Conservation (phyloP, 2,113 vertebrate genomes). For the Poeciliopsis occidentalis region DNA sequence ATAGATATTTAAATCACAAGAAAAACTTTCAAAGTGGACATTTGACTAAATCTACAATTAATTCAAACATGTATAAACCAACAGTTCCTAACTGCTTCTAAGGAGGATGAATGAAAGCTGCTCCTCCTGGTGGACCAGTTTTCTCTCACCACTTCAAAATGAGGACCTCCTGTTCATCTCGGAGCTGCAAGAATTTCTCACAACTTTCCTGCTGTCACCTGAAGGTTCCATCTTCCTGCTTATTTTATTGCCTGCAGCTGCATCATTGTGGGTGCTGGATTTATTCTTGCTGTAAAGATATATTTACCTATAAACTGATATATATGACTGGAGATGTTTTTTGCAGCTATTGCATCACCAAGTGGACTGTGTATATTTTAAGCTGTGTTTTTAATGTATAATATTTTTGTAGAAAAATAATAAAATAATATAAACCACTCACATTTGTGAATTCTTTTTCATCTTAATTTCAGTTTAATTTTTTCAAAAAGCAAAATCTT, state of each 20-base stretch:
- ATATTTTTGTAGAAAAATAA: conserved; percentile 83
- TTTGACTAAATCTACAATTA: conserved; percentile 2
- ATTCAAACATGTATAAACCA: not conserved
- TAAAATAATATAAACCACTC: conserved; percentile 41
- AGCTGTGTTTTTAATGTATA: conserved; percentile 78
- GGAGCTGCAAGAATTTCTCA: conserved; percentile 17
- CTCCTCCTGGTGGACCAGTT: conserved; percentile 19
- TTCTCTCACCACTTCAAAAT: not conserved
- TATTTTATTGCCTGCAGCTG: conserved; percentile 25
- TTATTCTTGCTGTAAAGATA: conserved; percentile 68
- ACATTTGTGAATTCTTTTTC: not conserved
- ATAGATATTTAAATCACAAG: not conserved
- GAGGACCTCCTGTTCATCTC: conserved; percentile 28
- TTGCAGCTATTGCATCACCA: conserved; percentile 59
- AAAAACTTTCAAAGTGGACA: not conserved
- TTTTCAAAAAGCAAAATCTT: too few relatives aligned
- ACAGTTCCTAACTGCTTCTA: not conserved
- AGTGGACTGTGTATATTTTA: conserved; percentile 74
- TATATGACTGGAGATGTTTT: conserved; percentile 70
- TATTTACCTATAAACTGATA: conserved; percentile 77
- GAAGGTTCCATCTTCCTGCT: conserved; percentile 28
- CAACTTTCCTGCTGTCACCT: conserved; percentile 50
- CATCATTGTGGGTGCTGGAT: conserved; percentile 35
- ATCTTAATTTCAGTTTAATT: too few relatives aligned
- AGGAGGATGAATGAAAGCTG: not conserved